Percentiles rank a stretch among this genome's conserved stretches.
These are phyloP conservation scores for Arizona elegans DNA, from an alignment of 2,113 vertebrate species.

Conservation along the genomic window DNA sequence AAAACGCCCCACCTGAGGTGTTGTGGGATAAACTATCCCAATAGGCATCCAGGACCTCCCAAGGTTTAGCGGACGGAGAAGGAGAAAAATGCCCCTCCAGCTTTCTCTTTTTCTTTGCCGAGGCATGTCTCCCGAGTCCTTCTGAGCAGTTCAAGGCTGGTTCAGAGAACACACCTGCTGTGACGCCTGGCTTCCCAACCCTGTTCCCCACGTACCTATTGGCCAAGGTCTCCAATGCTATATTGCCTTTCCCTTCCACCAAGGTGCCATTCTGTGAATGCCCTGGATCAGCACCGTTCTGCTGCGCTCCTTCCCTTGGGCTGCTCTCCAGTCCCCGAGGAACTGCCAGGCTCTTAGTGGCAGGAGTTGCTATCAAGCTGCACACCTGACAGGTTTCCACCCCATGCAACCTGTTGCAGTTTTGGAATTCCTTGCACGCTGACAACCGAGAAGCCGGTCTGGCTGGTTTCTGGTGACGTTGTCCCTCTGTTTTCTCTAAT, in stretches of 20 bases:
- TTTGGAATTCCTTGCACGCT: slow-evolving; percentile 71
- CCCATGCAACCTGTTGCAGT: slow-evolving; percentile 48
- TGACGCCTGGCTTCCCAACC: not conserved
- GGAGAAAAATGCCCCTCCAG: not conserved
- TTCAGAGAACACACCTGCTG: not conserved
- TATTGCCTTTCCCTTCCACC: not conserved
- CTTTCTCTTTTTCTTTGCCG: not conserved
- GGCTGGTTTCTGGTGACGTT: slow-evolving; percentile 64
- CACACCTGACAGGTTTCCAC: slow-evolving; percentile 53
- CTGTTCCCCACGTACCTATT: slow-evolving; percentile 40
- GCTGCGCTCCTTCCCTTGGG: not conserved
- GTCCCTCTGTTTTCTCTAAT: slow-evolving; percentile 41
- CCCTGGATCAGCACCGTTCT: not conserved
- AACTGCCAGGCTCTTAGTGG: slow-evolving; percentile 25
- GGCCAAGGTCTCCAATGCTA: not conserved
- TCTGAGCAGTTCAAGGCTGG: fast-evolving
- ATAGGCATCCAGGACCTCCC: not conserved
- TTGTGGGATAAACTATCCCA: fast-evolving
- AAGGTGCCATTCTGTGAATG: not conserved
- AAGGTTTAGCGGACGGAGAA: fast-evolving
- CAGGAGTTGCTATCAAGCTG: slow-evolving; percentile 60
- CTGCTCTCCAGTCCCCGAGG: slow-evolving; percentile 15
- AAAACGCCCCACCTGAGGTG: not conserved
- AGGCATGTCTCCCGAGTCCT: not conserved
- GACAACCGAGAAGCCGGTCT: slow-evolving; percentile 71